Evolutionary conservation across 2,888 invertebrate genomes (phyloP).

Genomic region (Agriopis aurantiaria): DNA sequence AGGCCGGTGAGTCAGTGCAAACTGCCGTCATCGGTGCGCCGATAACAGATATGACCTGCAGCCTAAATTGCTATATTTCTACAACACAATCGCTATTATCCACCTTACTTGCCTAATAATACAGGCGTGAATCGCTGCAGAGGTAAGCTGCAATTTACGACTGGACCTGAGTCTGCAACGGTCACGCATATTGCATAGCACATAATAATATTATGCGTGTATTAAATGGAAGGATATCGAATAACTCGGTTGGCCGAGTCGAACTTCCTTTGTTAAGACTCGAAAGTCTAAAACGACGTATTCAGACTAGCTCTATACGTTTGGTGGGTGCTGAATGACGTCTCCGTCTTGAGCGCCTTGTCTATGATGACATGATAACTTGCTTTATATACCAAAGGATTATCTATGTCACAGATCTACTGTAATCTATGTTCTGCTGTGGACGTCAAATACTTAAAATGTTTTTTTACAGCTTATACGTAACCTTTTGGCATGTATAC

Average conservation of each 20-base stretch:
- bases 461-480: too few species aligned
- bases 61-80: conserved; percentile 26
- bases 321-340: too few species aligned
- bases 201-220: background rate
- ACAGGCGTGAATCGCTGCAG: background rate
- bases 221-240: background rate
- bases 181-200: conserved; percentile 6
- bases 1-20: conserved; percentile 44
- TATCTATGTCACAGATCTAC: too few species aligned
- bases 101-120: background rate
- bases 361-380: too few species aligned
- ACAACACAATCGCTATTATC: background rate
- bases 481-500: too few species aligned
- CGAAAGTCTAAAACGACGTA: too few species aligned
- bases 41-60: conserved; percentile 63
- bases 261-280: background rate
- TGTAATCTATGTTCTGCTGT: too few species aligned
- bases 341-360: too few species aligned
- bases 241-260: background rate
- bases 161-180: background rate
- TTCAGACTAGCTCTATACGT: too few species aligned
- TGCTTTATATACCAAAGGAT: too few species aligned
- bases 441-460: too few species aligned
- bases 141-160: background rate
- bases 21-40: conserved; percentile 45